Base-by-base conservation (phyloP, 2,888 invertebrate genomes). In the Drosophila anceps region DNA sequence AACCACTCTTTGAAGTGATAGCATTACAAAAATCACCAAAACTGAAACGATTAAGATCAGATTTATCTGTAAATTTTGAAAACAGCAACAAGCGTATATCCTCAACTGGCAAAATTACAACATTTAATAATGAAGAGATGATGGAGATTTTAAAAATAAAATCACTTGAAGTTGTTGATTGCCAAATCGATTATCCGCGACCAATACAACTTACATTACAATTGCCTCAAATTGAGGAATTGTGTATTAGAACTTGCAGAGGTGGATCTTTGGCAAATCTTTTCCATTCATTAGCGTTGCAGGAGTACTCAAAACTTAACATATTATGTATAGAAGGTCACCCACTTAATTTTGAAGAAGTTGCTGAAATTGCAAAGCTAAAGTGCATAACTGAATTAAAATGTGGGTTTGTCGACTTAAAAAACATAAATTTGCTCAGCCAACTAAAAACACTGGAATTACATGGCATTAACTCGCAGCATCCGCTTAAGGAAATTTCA, bases 361-460 rank as follows among this genome's bases (percentile, higher is more conserved):
- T 54, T 24, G 9, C 12, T 3, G 13, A 41, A 24, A 41, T 61
- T 13, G 8, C 24, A 2, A 53, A 27, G n/a, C 27, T 46, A 33
- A 41, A 10, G 24, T 9, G 18, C 1, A 12, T 60, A 20, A 41
- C 6, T 13, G 4, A n/a, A 0, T 31, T 53, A 20, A 53, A 24
- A 12, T 61, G 53, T 8, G 53, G 29, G 41, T 41, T 61, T 53
- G n/a, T 5, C 2, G 39, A 61, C 39, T 9, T 61, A 7, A 33
- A 20, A 0, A 13, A n/a, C 20, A 10, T 61, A 18, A 4, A 10
- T 9, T n/a, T 39, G 18, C n/a, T 61, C 6, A 13, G 15, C 10
- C 41, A 33, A 4, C 31, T 54, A 4, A 41, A 6, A 1, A 2
- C 29, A 2, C 24, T 61, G 4, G 13, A 51, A 15, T 1, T 41